These are phyloP conservation scores for Drosophila tani DNA, from an alignment of 1,140 invertebrate species.

Conservation along the genomic window DNA sequence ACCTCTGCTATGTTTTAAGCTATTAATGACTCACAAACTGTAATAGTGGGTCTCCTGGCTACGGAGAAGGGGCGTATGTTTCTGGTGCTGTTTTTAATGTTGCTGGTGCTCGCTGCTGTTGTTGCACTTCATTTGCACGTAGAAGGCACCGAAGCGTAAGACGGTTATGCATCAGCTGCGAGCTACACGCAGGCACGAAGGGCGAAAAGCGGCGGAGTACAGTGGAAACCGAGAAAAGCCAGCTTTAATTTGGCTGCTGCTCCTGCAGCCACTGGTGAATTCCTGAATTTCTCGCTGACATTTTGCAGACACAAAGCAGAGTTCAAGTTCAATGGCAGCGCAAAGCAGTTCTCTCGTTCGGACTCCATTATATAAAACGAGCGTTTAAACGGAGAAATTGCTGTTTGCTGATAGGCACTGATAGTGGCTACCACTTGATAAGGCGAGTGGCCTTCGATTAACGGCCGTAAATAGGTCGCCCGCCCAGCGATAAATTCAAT, in stretches of 20 bases:
- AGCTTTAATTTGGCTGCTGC: slow-evolving; percentile 73
- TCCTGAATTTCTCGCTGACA: slow-evolving; percentile 57
- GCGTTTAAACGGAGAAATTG: slow-evolving; percentile 7
- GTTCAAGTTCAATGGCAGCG: slow-evolving; percentile 74
- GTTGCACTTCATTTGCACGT: slow-evolving; percentile 71
- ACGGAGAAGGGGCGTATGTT: not conserved
- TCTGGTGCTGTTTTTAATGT: slow-evolving; percentile 29
- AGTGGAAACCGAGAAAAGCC: slow-evolving; percentile 3
- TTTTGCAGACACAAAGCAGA: slow-evolving; percentile 66
- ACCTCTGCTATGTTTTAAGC: not conserved
- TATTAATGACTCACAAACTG: slow-evolving; percentile 46
- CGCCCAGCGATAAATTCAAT: slow-evolving; percentile 31
- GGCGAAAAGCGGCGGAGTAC: not conserved
- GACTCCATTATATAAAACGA: slow-evolving; percentile 3
- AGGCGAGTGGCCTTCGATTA: slow-evolving; percentile 34
- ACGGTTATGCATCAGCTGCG: slow-evolving; percentile 60
- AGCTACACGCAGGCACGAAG: slow-evolving; percentile 41
- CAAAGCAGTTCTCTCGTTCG: not conserved
- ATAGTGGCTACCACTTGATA: slow-evolving; percentile 25
- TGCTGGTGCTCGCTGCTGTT: slow-evolving; percentile 47
- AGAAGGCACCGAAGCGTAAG: slow-evolving; percentile 68
- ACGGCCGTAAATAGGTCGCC: slow-evolving; percentile 57
- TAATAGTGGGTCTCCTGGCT: not conserved
- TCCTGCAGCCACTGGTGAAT: slow-evolving; percentile 33
- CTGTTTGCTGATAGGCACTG: slow-evolving; percentile 30